Conservation (phyloP, 1,140 invertebrate genomes). For the Globodera rostochiensis region DNA sequence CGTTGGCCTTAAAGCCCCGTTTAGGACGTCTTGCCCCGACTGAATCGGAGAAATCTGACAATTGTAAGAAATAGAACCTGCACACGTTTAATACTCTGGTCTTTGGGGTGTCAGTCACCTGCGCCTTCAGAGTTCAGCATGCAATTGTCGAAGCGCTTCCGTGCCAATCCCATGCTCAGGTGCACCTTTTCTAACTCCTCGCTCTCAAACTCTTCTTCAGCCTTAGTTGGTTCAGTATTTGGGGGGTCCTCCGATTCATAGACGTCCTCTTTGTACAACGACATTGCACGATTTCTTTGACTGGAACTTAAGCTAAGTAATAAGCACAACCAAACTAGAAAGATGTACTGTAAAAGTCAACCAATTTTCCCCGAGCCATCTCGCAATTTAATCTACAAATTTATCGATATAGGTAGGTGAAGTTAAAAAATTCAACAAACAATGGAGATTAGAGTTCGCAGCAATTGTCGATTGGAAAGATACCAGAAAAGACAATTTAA, state of each 20-base stretch:
- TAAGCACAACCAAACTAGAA: background rate
- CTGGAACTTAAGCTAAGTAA: background rate
- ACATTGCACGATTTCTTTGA: background rate
- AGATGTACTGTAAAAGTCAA: too few relatives aligned
- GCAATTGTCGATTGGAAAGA: background rate
- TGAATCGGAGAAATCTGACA: conserved; percentile 43
- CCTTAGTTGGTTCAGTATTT: conserved; percentile 4
- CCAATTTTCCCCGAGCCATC: too few relatives aligned
- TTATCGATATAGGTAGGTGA: too few relatives aligned
- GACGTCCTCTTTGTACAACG: conserved; percentile 38
- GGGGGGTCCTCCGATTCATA: conserved; percentile 45
- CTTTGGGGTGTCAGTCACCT: conserved; percentile 32
- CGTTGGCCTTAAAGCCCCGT: conserved; percentile 29
- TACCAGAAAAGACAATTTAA: background rate
- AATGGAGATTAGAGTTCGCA: background rate
- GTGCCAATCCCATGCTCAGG: conserved; percentile 30
- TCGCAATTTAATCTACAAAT: too few relatives aligned
- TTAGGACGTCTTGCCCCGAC: conserved; percentile 4
- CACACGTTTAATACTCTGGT: background rate
- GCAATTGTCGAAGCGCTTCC: conserved; percentile 32
- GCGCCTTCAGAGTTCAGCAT: conserved; percentile 29
- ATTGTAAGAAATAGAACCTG: conserved; percentile 17
- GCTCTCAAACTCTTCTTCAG: conserved; percentile 34
- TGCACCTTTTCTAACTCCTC: conserved; percentile 38
- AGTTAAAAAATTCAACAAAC: background rate